These are phyloP conservation scores for Tauraco hartlaubi DNA, from an alignment of 2,797 vertebrate species.

Conservation along the genomic window DNA sequence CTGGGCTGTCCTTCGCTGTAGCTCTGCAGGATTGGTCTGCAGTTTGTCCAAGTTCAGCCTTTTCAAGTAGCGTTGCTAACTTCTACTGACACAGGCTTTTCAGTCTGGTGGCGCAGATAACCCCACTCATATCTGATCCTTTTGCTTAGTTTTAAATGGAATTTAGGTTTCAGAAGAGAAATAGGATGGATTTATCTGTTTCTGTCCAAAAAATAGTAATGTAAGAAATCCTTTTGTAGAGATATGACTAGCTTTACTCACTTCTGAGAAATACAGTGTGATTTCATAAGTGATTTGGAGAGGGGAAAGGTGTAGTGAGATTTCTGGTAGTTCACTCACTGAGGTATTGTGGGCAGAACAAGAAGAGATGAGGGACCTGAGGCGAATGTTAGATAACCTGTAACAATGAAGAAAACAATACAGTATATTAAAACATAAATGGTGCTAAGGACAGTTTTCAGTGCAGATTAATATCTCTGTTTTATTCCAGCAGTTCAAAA, in stretches of 20 bases:
- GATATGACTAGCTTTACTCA: neutral
- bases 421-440: neutral
- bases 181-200: neutral
- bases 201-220: neutral
- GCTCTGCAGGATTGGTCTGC: neutral
- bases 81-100: neutral
- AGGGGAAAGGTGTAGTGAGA: neutral
- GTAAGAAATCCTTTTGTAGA: neutral
- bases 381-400: neutral
- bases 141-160: neutral
- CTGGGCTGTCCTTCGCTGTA: neutral
- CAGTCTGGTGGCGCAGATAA: neutral
- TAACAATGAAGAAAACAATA: neutral
- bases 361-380: neutral
- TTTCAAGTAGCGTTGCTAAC: neutral
- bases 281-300: neutral
- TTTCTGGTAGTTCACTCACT: neutral
- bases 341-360: neutral
- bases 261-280: neutral
- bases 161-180: neutral
- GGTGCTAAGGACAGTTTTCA: neutral
- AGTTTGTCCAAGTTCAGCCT: neutral
- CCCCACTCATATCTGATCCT: neutral
- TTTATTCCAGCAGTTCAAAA: neutral
- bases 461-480: neutral